Evolutionary conservation across 2,113 vertebrate genomes (phyloP).

Genomic region (Protobothrops flavoviridis): DNA sequence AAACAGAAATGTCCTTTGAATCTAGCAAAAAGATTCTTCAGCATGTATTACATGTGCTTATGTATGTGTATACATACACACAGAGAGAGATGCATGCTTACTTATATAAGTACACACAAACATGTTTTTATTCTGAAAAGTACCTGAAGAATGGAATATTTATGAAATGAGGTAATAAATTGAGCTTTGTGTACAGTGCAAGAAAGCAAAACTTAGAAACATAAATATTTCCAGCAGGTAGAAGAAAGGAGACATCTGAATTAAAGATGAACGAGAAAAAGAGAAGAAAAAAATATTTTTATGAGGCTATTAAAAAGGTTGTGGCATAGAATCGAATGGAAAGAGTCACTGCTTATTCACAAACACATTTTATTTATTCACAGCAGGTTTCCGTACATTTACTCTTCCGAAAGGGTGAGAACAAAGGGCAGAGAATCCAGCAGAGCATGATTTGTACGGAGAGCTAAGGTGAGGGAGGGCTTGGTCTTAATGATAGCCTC

Average conservation of each 20-base stretch:
- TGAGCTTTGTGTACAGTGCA: not conserved
- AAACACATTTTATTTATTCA: slow-evolving; percentile 31
- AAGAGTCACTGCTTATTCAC: not conserved
- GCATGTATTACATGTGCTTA: not conserved
- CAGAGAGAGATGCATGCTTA: not conserved
- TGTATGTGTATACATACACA: not conserved
- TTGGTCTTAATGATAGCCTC: slow-evolving; percentile 26
- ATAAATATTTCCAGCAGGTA: not conserved
- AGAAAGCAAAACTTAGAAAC: not conserved
- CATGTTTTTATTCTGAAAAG: not conserved
- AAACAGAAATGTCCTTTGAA: not conserved
- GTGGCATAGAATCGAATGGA: not conserved
- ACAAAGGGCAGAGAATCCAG: slow-evolving; percentile 31
- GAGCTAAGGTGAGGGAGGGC: slow-evolving; percentile 25
- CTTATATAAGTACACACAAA: not conserved
- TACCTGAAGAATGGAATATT: not conserved
- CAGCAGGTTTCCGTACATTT: slow-evolving; percentile 6
- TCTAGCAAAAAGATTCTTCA: not conserved
- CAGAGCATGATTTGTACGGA: slow-evolving; percentile 33
- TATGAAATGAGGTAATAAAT: not conserved
- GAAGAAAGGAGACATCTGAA: not conserved
- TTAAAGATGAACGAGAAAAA: not conserved
- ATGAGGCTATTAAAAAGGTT: not conserved
- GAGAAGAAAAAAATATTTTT: not conserved
- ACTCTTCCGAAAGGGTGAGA: slow-evolving; percentile 24